Evolutionary conservation across 2,797 vertebrate genomes (phyloP).

Genomic region (Melanotaenia trifasciata): DNA sequence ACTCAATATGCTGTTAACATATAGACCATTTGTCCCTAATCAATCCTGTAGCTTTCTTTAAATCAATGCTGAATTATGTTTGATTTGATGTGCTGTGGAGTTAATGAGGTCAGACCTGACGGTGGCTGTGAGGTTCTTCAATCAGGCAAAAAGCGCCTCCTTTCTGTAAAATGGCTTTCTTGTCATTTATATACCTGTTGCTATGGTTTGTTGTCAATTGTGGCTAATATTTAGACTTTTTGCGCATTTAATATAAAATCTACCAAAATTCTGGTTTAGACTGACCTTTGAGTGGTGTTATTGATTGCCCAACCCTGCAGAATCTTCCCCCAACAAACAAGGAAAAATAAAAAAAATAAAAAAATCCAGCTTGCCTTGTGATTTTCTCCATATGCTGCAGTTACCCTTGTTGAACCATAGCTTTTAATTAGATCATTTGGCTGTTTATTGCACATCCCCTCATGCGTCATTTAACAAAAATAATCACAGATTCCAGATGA

Average conservation of each 20-base stretch:
- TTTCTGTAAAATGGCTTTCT: background rate
- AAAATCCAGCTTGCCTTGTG: slow-evolving; percentile 20
- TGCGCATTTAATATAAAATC: background rate
- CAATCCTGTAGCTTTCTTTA: slow-evolving; percentile 4
- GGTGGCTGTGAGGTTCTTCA: slow-evolving; percentile 16
- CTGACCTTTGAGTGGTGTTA: slow-evolving; percentile 21
- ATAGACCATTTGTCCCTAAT: slow-evolving; percentile 9
- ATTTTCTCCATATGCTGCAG: slow-evolving; percentile 33
- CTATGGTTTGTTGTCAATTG: background rate
- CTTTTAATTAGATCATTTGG: slow-evolving; percentile 53
- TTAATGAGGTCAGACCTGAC: slow-evolving; percentile 31
- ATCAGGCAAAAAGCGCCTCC: slow-evolving; percentile 7
- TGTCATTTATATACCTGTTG: slow-evolving; percentile 3
- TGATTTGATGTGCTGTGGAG: slow-evolving; percentile 1
- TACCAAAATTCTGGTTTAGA: background rate
- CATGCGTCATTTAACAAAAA: slow-evolving; percentile 37
- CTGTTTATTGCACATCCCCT: slow-evolving; percentile 19
- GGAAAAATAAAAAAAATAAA: slow-evolving; percentile 1
- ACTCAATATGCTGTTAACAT: background rate
- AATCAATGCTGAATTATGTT: slow-evolving; percentile 26
- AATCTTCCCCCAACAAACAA: slow-evolving; percentile 15
- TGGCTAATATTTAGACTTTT: background rate
- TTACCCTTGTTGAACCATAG: slow-evolving; percentile 31
- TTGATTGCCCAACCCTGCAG: background rate
- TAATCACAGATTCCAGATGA: slow-evolving; percentile 41